These are phyloP conservation scores for Tachina grossa DNA, from an alignment of 2,888 invertebrate genomes.

Conservation along the genomic window DNA sequence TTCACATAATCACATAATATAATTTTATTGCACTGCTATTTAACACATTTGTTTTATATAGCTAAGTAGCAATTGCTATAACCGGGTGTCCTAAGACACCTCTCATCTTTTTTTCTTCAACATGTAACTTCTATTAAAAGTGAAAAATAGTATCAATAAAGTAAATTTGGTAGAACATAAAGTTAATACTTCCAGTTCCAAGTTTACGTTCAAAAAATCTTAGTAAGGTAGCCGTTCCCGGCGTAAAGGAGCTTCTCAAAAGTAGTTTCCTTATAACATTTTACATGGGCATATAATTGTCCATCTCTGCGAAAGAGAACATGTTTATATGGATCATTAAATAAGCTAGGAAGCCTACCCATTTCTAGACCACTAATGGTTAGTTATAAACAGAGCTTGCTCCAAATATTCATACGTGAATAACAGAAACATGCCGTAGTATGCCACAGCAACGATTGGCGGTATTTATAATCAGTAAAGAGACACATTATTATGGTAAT, in stretches of 20 bases:
- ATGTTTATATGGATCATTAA: constrained; percentile 42
- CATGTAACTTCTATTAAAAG: too few species aligned
- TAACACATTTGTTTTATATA: too few species aligned
- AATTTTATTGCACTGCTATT: too few species aligned
- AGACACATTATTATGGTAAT: constrained; percentile 80
- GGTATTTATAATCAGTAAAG: constrained; percentile 71
- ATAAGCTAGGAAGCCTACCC: constrained; percentile 71
- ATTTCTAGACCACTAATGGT: constrained; percentile 55
- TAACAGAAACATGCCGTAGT: not conserved
- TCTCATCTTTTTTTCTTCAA: too few species aligned
- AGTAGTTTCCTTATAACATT: not conserved
- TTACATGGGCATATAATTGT: not conserved
- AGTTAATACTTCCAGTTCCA: too few species aligned
- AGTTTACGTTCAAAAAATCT: too few species aligned
- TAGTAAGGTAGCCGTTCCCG: not conserved
- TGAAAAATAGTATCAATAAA: too few species aligned
- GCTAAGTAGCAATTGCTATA: too few species aligned
- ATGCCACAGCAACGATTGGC: not conserved
- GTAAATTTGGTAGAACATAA: too few species aligned
- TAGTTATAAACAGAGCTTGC: constrained; percentile 38
- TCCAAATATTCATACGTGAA: constrained; percentile 55
- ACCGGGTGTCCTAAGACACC: too few species aligned
- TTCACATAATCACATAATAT: too few species aligned
- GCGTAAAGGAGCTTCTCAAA: not conserved
- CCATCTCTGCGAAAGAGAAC: constrained; percentile 34